These are phyloP conservation scores for Scaptomyza flava DNA, from an alignment of 2,888 invertebrate genomes.

Conservation along the genomic window DNA sequence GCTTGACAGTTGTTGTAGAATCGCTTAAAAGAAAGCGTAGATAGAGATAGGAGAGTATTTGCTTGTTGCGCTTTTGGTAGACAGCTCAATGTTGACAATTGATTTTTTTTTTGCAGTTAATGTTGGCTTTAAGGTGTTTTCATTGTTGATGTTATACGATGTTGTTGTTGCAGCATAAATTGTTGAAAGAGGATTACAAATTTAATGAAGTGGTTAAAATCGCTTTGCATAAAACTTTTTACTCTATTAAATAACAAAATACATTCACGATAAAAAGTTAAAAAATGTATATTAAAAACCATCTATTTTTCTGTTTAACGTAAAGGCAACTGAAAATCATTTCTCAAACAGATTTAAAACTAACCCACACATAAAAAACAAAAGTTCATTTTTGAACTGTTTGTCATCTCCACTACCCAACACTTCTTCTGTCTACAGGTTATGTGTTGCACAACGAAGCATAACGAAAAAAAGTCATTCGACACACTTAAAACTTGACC, in stretches of 20 bases:
- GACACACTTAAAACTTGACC: slow-evolving; percentile 68
- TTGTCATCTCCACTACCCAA: neutral
- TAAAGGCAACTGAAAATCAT: too few relatives aligned
- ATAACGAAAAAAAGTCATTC: slow-evolving; percentile 63
- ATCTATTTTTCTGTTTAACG: too few relatives aligned
- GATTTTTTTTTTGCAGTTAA: slow-evolving; percentile 12
- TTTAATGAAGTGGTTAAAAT: neutral
- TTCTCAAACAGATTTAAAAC: neutral
- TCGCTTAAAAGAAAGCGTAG: too few relatives aligned
- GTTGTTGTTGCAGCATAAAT: slow-evolving; percentile 18
- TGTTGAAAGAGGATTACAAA: neutral
- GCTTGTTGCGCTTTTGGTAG: neutral
- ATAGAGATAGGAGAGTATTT: neutral
- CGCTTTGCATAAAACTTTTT: too few relatives aligned
- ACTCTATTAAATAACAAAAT: too few relatives aligned
- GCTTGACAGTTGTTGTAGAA: slow-evolving; percentile 21
- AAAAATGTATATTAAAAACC: too few relatives aligned
- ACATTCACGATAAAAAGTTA: too few relatives aligned
- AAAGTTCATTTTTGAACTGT: slow-evolving; percentile 1
- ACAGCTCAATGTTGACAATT: slow-evolving; percentile 9
- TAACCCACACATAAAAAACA: slow-evolving; percentile 20
- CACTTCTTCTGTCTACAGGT: neutral
- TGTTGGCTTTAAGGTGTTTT: slow-evolving; percentile 38
- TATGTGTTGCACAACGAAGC: slow-evolving; percentile 53
- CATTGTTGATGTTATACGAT: slow-evolving; percentile 44